Conservation (phyloP, 1,140 invertebrate genomes). For the Stegodyphus mimosarum region DNA sequence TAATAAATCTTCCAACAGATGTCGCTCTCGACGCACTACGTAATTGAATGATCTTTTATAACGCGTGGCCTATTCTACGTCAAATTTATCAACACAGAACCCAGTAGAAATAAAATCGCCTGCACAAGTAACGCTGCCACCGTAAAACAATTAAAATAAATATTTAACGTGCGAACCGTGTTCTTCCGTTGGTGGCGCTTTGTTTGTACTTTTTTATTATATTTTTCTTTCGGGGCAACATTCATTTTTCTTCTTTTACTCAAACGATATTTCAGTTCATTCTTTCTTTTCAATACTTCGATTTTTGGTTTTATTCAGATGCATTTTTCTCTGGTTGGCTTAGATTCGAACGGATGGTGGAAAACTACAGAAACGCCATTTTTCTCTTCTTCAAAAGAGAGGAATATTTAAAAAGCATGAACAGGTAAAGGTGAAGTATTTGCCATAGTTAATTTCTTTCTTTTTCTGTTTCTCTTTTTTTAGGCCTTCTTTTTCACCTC, state of each 20-base stretch:
- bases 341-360: conserved; percentile 21
- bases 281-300: conserved; percentile 15
- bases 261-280: conserved; percentile 17
- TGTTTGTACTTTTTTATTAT: background rate
- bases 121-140: background rate
- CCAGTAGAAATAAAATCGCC: conserved; percentile 20
- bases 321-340: background rate
- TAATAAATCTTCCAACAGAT: conserved; percentile 36
- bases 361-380: background rate
- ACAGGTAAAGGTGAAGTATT: conserved; percentile 7
- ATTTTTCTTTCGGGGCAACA: background rate
- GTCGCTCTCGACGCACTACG: conserved; percentile 7
- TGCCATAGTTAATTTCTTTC: conserved; percentile 18
- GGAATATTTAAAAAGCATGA: background rate
- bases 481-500: background rate
- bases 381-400: background rate
- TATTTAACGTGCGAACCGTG: background rate
- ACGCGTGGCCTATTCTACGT: conserved; percentile 10
- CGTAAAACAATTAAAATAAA: background rate
- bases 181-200: background rate
- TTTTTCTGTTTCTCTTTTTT: conserved; percentile 27
- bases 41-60: conserved; percentile 19
- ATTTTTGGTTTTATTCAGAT: conserved; percentile 3
- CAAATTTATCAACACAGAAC: conserved; percentile 24
- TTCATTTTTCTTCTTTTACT: background rate